phyloP scores from a whole-genome alignment of 2,888 invertebrate species.

The Scaptomyza reducta region DNA sequence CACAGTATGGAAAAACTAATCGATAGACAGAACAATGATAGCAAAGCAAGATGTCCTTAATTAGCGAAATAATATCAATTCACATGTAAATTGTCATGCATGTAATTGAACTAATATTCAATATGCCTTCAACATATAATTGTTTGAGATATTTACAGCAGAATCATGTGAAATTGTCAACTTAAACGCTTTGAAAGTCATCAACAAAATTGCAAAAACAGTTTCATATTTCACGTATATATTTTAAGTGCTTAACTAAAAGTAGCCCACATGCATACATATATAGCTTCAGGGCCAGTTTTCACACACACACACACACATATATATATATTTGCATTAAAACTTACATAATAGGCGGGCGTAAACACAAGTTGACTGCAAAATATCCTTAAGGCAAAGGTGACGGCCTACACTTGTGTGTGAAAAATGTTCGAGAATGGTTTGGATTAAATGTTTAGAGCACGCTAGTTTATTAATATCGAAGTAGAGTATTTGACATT shows the following conservation, averaged over 20 bases:
- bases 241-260: not conserved
- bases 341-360: not conserved
- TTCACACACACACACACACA: not conserved
- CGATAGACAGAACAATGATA: not conserved
- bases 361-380: not conserved
- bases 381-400: too few species aligned
- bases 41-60: not conserved
- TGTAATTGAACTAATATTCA: not conserved
- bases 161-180: not conserved
- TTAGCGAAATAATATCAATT: not conserved
- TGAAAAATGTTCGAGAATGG: too few species aligned
- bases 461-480: too few species aligned
- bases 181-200: not conserved
- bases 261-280: not conserved
- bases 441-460: too few species aligned
- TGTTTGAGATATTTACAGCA: not conserved
- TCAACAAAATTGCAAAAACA: slow-evolving; percentile 1
- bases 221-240: not conserved
- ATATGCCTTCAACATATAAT: not conserved
- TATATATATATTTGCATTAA: too few species aligned
- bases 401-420: too few species aligned
- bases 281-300: too few species aligned
- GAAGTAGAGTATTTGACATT: too few species aligned
- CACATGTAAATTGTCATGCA: not conserved
- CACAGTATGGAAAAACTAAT: not conserved